A percentile compares a stretch with the other conserved stretches of the same genome.
Conservation (phyloP, 2,888 invertebrate species). For the Amphipoea lucens region DNA sequence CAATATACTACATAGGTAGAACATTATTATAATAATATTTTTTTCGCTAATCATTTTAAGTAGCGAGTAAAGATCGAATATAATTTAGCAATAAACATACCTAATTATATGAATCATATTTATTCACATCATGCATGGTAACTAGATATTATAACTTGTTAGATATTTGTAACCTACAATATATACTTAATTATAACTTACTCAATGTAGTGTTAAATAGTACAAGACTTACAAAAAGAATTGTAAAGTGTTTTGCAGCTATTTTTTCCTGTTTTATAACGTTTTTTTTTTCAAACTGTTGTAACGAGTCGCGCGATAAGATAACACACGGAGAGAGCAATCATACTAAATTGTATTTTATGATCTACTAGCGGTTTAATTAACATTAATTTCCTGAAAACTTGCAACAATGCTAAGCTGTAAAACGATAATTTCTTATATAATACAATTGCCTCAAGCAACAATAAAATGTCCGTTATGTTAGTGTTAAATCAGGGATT, state of each 20-base stretch:
- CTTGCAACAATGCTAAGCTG: background rate
- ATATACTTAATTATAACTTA: too few species aligned
- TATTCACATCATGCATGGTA: background rate
- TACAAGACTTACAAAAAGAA: conserved; percentile 2
- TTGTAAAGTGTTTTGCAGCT: conserved; percentile 10
- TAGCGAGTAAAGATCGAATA: conserved; percentile 13
- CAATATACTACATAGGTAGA: conserved; percentile 4
- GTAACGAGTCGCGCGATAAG: conserved; percentile 33
- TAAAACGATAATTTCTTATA: background rate
- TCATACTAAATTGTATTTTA: conserved; percentile 26
- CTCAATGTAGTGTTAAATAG: background rate
- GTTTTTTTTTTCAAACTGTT: conserved; percentile 1
- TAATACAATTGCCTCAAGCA: background rate
- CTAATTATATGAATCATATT: background rate
- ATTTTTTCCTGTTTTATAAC: conserved; percentile 17
- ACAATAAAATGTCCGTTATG: background rate
- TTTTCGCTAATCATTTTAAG: background rate
- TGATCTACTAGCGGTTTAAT: conserved; percentile 3
- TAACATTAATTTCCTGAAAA: conserved; percentile 1
- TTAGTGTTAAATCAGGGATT: background rate
- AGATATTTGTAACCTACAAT: background rate
- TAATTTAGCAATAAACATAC: background rate
- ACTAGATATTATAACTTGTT: background rate
- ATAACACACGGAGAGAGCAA: conserved; percentile 23
- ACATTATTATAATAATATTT: background rate